phyloP scores from a whole-genome alignment of 23 tunicate genomes.

The Styela plicata region DNA sequence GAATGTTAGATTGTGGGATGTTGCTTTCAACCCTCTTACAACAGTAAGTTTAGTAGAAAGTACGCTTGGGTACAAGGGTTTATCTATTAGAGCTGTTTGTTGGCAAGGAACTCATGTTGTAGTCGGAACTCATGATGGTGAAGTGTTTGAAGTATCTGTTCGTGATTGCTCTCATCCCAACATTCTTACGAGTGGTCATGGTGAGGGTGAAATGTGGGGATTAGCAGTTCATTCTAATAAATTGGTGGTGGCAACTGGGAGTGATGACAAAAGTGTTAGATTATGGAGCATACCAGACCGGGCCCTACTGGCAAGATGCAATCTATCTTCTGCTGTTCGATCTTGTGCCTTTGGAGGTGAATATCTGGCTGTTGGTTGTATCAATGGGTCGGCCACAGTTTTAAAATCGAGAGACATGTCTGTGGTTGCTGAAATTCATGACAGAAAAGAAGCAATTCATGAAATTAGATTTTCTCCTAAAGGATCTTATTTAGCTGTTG shows the following conservation, averaged over 20 bases:
- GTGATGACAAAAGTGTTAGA: slow-evolving; percentile 86
- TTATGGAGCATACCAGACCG: slow-evolving; percentile 76
- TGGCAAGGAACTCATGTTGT: slow-evolving; percentile 61
- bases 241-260: slow-evolving; percentile 82
- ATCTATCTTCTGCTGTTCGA: slow-evolving; percentile 67
- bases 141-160: slow-evolving; percentile 81
- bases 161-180: slow-evolving; percentile 55
- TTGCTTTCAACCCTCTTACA: slow-evolving; percentile 63
- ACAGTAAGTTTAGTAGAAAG: slow-evolving; percentile 32
- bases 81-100: slow-evolving; percentile 77
- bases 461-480: slow-evolving; percentile 91
- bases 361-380: slow-evolving; percentile 87
- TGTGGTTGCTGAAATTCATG: slow-evolving; percentile 44
- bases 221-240: slow-evolving; percentile 64
- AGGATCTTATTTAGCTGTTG: slow-evolving; percentile 92
- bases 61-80: slow-evolving; percentile 70
- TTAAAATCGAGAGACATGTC: slow-evolving; percentile 70
- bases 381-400: slow-evolving; percentile 75
- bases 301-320: slow-evolving; percentile 59
- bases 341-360: slow-evolving; percentile 84
- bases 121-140: slow-evolving; percentile 88
- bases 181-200: slow-evolving; percentile 80
- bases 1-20: slow-evolving; percentile 76
- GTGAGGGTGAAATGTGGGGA: slow-evolving; percentile 99
- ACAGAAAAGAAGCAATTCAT: slow-evolving; percentile 94